phyloP scores from a whole-genome alignment of 1,140 invertebrate species.

The Caenorhabditis briggsae region DNA sequence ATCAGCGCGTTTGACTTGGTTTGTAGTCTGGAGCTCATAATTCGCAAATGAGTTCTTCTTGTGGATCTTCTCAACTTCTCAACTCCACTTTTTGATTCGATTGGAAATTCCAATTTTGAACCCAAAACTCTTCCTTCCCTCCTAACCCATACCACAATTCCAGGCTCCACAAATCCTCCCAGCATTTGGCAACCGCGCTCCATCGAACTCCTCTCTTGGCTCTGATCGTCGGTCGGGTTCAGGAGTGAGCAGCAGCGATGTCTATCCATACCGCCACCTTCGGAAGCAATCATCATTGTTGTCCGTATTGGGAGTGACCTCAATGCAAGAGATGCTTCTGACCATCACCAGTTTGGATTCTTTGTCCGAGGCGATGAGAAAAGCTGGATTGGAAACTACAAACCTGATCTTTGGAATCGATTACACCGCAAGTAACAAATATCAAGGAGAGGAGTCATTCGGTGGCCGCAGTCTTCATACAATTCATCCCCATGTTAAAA shows the following conservation, averaged over 20 bases:
- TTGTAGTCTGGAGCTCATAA: too few relatives aligned
- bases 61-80: too few relatives aligned
- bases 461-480: conserved; percentile 79
- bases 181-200: conserved; percentile 36
- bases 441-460: conserved; percentile 80
- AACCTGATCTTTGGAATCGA: conserved; percentile 79
- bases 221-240: neutral
- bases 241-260: conserved; percentile 49
- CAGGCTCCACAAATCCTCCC: conserved; percentile 58
- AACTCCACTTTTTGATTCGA: too few relatives aligned
- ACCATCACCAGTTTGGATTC: conserved; percentile 71
- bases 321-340: conserved; percentile 76
- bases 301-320: conserved; percentile 71
- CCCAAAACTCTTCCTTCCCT: too few relatives aligned
- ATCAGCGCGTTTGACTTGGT: too few relatives aligned
- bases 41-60: too few relatives aligned
- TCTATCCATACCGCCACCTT: conserved; percentile 38
- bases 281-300: conserved; percentile 64
- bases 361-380: conserved; percentile 74
- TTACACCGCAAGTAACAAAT: conserved; percentile 81
- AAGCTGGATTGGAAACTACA: conserved; percentile 75
- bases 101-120: too few relatives aligned
- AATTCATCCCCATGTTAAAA: conserved; percentile 76
- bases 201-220: conserved; percentile 48
- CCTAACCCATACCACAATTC: neutral